phyloP scores from a whole-genome alignment of 2,888 invertebrate genomes.

The Luffia ferchaultella region DNA sequence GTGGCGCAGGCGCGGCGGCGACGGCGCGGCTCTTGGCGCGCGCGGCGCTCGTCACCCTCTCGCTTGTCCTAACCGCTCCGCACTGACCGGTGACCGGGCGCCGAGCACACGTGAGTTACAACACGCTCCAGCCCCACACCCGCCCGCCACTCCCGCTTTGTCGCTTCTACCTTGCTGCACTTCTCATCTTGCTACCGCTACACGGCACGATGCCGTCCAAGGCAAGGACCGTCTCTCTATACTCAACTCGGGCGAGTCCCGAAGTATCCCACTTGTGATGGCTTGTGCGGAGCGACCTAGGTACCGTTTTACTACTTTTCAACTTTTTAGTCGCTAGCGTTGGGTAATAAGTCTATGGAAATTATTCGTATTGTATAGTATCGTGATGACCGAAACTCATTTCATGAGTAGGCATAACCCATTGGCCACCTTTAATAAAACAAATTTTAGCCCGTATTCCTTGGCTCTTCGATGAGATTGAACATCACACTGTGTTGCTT shows the following conservation, averaged over 20 bases:
- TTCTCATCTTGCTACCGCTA: background rate
- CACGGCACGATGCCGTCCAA: slow-evolving; percentile 20
- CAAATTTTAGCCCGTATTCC: too few species aligned
- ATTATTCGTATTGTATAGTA: too few species aligned
- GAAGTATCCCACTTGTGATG: too few species aligned
- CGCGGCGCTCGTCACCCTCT: slow-evolving; percentile 43
- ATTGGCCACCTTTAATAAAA: too few species aligned
- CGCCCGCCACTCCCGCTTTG: slow-evolving; percentile 12
- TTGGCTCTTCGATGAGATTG: too few species aligned
- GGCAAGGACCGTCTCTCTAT: too few species aligned
- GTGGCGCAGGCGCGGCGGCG: slow-evolving; percentile 54
- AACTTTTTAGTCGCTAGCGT: too few species aligned
- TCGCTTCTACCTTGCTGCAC: slow-evolving; percentile 10
- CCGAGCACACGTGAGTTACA: slow-evolving; percentile 51
- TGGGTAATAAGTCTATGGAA: too few species aligned
- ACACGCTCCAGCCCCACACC: slow-evolving; percentile 16
- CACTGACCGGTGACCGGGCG: slow-evolving; percentile 61
- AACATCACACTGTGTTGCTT: too few species aligned
- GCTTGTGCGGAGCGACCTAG: slow-evolving; percentile 12
- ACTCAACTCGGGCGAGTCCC: too few species aligned
- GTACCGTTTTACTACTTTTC: slow-evolving; percentile 14
- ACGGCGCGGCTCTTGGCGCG: slow-evolving; percentile 39
- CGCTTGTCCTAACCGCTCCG: slow-evolving; percentile 51
- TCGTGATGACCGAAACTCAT: too few species aligned
- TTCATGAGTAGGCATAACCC: too few species aligned